These are phyloP conservation scores for Melinaea menophilus DNA, from an alignment of 2,888 invertebrate species.

Conservation along the genomic window DNA sequence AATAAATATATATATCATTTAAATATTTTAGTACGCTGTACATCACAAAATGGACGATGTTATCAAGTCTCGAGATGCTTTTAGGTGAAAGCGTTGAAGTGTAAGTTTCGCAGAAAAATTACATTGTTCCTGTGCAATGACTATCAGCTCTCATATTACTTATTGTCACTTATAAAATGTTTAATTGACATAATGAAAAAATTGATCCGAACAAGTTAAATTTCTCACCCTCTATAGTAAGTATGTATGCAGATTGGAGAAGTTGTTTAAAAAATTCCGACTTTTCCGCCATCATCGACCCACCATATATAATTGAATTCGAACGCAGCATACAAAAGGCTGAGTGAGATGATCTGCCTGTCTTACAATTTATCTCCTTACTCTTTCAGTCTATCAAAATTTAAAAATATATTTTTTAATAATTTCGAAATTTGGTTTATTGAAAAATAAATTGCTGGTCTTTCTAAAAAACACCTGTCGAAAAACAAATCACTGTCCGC, in stretches of 20 bases:
- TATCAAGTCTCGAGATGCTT: constrained; percentile 15
- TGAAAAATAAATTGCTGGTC: no score
- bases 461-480: no score
- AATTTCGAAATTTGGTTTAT: no score
- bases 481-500: no score
- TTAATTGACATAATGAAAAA: no score
- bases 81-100: constrained; percentile 6
- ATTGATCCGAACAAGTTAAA: no score
- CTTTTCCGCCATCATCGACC: constrained; percentile 13
- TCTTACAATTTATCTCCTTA: constrained; percentile 11
- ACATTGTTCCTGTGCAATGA: neutral
- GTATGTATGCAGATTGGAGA: neutral
- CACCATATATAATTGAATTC: constrained; percentile 20
- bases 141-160: no score
- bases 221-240: neutral
- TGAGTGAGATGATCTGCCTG: constrained; percentile 5
- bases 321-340: constrained; percentile 21
- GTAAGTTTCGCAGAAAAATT: neutral
- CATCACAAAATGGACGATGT: constrained; percentile 14
- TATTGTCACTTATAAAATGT: no score
- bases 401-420: no score
- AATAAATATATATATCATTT: no score
- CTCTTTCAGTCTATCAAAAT: no score
- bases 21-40: constrained; percentile 7
- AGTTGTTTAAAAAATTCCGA: constrained; percentile 11